Evolutionary conservation across 1,140 invertebrate genomes (phyloP).

Genomic region (Cephus cinctus): DNA sequence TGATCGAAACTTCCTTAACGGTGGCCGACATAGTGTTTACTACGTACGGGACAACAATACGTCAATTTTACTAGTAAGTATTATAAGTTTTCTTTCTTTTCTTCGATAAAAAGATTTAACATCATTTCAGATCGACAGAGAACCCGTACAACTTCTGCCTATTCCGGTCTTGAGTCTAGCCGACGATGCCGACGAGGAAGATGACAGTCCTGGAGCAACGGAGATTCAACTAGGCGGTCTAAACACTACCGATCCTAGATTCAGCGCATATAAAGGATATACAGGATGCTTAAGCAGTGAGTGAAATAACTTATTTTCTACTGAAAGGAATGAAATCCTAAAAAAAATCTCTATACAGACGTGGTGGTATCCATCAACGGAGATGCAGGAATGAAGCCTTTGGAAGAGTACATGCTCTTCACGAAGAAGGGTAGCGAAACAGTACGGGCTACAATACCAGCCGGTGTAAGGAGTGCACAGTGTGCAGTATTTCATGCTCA

Average conservation of each 20-base stretch:
- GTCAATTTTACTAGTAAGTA: slow-evolving; percentile 62
- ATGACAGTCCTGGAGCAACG: slow-evolving; percentile 62
- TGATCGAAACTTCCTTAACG: slow-evolving; percentile 78
- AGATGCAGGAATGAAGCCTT: slow-evolving; percentile 72
- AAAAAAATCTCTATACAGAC: slow-evolving; percentile 57
- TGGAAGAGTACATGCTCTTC: slow-evolving; percentile 87
- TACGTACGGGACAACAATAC: slow-evolving; percentile 73
- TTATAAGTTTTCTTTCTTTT: slow-evolving; percentile 2
- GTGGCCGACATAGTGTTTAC: slow-evolving; percentile 81
- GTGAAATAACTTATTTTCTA: slow-evolving; percentile 37
- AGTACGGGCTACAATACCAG: slow-evolving; percentile 77
- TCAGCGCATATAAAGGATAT: slow-evolving; percentile 80
- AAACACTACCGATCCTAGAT: slow-evolving; percentile 76
- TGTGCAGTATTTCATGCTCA: slow-evolving; percentile 73
- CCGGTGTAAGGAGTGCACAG: slow-evolving; percentile 79
- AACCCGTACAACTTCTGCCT: slow-evolving; percentile 67
- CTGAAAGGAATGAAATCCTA: slow-evolving; percentile 3
- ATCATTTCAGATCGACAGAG: slow-evolving; percentile 66
- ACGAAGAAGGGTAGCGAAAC: slow-evolving; percentile 77
- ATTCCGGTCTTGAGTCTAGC: slow-evolving; percentile 66
- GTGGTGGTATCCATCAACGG: slow-evolving; percentile 79
- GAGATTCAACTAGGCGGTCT: slow-evolving; percentile 84
- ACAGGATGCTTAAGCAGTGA: slow-evolving; percentile 87
- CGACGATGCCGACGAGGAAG: slow-evolving; percentile 58
- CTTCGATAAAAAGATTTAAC: not conserved